Evolutionary conservation across 2,113 vertebrate species (phyloP).

Genomic region (Uria aalge): DNA sequence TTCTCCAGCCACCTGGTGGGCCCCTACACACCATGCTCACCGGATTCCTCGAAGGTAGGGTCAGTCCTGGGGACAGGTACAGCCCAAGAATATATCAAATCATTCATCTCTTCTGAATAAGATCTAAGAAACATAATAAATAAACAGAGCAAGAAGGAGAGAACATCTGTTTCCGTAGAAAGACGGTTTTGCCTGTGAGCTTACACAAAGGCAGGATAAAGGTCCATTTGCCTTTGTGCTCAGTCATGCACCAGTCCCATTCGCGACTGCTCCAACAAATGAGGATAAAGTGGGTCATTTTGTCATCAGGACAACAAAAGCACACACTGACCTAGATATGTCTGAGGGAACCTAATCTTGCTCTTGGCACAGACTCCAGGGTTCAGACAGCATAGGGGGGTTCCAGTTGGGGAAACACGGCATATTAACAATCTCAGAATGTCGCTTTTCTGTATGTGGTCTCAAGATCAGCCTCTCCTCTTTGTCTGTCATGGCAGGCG

Average conservation of each 20-base stretch:
- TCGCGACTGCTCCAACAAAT: background rate
- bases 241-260: background rate
- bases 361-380: background rate
- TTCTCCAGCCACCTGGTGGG: constrained; percentile 79
- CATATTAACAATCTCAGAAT: background rate
- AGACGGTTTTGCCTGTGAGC: background rate
- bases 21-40: constrained; percentile 68
- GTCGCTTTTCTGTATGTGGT: background rate
- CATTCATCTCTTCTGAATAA: background rate
- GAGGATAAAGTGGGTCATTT: constrained; percentile 50
- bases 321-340: constrained; percentile 43
- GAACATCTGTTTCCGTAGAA: background rate
- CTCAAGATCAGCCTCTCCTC: background rate
- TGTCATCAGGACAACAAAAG: constrained; percentile 44
- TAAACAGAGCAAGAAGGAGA: background rate
- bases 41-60: constrained; percentile 72
- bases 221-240: background rate
- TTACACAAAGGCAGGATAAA: constrained; percentile 2
- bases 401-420: background rate
- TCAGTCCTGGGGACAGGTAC: background rate
- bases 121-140: background rate
- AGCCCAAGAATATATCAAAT: background rate
- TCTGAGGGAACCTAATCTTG: constrained; percentile 29
- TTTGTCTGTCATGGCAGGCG: constrained; percentile 7
- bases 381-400: background rate